Evolutionary conservation across 2,113 vertebrate genomes (phyloP), one percentile per base, ranked within the genome.

Genomic region (Spermophilus dauricus): DNA sequence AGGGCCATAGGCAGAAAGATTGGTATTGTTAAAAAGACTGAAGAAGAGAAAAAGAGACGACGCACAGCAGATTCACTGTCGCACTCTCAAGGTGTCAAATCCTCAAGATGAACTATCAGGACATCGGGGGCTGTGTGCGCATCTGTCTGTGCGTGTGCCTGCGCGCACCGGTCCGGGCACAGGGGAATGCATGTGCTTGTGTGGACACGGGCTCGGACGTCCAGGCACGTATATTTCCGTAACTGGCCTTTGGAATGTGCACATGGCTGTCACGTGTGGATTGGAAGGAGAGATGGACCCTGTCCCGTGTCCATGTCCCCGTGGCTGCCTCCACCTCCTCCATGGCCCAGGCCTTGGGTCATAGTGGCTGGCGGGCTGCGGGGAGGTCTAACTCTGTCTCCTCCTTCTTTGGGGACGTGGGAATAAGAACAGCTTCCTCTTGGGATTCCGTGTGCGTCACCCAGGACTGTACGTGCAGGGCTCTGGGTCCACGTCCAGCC

Each of bases 321-420:
- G 22, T 61, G 58, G 58, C 58, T 8, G 2, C 2, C 0, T 0
- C 26, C 24, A 0, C 6, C 34, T 14, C 11, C 48, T 32, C 24
- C 10, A 8, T 0, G 8, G 4, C 26, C 86, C 20, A 28, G 48
- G 58, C 34, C 26, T 0, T 1, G 4, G 48, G 42, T 53, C 88
- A 14, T 8, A 42, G 73, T 18, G 45, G 20, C 45, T 45, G 45
- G 45, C 45, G 8, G 7, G 56, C 56, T 63, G 61, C 24, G 8
- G 9, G 24, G 24, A 2, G 8, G 18, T 7, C 26, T 10, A 1
- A 28, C 37, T 45, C 58, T 56, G 24, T 53, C 18, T 72, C n/a
- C 0, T 53, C 51, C 51, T 16, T 53, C 51, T 37, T 22, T 39
- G 20, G 70, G n/a, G n/a, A n/a, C 28, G 16, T 58, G 12, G n/a